These are phyloP conservation scores for Stegastes partitus DNA, from an alignment of 2,113 vertebrate species.

Conservation along the genomic window DNA sequence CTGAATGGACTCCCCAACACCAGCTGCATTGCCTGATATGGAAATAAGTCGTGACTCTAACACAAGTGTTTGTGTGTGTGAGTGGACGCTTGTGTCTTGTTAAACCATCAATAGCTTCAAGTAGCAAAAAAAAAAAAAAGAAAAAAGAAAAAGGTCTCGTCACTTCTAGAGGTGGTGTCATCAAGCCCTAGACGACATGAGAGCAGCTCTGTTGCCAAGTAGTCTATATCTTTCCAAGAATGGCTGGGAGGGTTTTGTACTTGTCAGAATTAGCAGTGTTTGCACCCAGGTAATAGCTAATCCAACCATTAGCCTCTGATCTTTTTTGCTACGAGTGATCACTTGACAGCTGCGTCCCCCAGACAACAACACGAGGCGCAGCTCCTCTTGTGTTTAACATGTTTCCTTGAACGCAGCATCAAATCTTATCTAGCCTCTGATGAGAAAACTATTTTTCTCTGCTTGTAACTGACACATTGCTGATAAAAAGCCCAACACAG, in stretches of 20 bases:
- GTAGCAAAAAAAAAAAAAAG: neutral
- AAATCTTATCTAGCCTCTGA: slow-evolving; percentile 39
- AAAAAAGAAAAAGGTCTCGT: neutral
- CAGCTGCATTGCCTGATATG: slow-evolving; percentile 71
- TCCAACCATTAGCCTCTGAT: slow-evolving; percentile 44
- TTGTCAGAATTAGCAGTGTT: slow-evolving; percentile 58
- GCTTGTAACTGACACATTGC: slow-evolving; percentile 24
- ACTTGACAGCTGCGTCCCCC: slow-evolving; percentile 43
- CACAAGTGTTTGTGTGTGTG: slow-evolving; percentile 26
- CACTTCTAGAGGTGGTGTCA: neutral
- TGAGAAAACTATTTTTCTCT: slow-evolving; percentile 26
- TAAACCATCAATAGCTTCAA: slow-evolving; percentile 14
- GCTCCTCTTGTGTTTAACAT: slow-evolving; percentile 9
- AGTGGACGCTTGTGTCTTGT: slow-evolving; percentile 18
- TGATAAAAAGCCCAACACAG: slow-evolving; percentile 29
- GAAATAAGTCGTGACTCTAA: slow-evolving; percentile 56
- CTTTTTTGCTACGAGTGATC: slow-evolving; percentile 35
- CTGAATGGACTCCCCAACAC: slow-evolving; percentile 40
- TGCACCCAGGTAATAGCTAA: slow-evolving; percentile 54
- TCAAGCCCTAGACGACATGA: neutral
- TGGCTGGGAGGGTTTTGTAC: slow-evolving; percentile 28
- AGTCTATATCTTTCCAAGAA: slow-evolving; percentile 40
- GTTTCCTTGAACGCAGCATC: slow-evolving; percentile 46
- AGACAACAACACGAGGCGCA: slow-evolving; percentile 23
- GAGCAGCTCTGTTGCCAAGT: slow-evolving; percentile 32